These are phyloP conservation scores for Xerus inauris DNA, from an alignment of 2,113 vertebrate species.

Conservation along the genomic window DNA sequence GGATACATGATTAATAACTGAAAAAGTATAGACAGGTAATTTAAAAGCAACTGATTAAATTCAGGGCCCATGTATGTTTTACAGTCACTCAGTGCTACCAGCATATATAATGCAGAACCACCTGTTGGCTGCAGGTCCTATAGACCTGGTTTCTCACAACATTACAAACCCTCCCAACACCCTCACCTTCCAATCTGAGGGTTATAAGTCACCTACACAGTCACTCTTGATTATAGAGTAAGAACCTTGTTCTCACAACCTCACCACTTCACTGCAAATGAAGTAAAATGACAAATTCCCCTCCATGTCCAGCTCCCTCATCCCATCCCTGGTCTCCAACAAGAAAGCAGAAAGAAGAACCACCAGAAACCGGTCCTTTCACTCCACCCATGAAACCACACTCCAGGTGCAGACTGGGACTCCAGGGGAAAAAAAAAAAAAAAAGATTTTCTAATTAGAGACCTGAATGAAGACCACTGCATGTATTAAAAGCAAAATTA, in stretches of 20 bases:
- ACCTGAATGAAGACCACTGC: constrained; percentile 60
- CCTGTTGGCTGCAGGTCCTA: neutral
- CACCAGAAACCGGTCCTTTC: neutral
- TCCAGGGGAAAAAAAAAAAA: no score
- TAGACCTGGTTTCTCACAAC: neutral
- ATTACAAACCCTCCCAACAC: neutral
- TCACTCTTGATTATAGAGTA: neutral
- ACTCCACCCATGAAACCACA: neutral
- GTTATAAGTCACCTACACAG: neutral
- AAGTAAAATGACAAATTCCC: constrained; percentile 30
- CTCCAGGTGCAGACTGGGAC: neutral
- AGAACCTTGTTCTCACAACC: neutral
- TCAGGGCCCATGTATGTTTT: neutral
- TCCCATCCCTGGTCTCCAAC: neutral
- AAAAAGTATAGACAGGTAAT: neutral
- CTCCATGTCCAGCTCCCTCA: neutral
- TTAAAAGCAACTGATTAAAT: neutral
- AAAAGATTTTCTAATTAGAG: constrained; percentile 52
- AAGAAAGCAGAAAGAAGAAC: neutral
- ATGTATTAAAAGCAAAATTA: constrained; percentile 40
- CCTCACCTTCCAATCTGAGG: neutral
- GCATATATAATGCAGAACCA: neutral
- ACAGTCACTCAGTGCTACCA: neutral
- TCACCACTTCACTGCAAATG: neutral
- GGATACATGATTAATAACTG: neutral